A percentile compares a stretch with the other conserved stretches of the same genome.
Evolutionary conservation across 2,113 vertebrate species (phyloP).

Genomic region (Charina bottae): DNA sequence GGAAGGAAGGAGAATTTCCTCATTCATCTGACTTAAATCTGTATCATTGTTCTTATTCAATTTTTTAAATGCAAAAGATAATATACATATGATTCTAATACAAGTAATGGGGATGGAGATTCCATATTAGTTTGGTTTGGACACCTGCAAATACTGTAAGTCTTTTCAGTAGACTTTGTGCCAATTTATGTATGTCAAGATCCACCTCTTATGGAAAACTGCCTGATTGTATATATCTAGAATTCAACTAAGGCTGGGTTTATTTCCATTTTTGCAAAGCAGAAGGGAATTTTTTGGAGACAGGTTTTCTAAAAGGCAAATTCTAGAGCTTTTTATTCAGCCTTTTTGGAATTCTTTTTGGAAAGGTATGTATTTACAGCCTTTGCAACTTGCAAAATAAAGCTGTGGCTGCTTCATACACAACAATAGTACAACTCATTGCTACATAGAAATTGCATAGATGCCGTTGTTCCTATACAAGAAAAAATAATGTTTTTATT

Average conservation of each 20-base stretch:
- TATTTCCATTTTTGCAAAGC: slow-evolving; percentile 38
- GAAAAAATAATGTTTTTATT: not conserved
- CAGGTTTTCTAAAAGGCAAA: slow-evolving; percentile 26
- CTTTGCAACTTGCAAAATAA: not conserved
- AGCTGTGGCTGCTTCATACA: accelerated
- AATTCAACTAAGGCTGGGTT: slow-evolving; percentile 43
- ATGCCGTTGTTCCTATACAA: accelerated
- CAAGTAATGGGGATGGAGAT: not conserved
- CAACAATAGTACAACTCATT: not conserved
- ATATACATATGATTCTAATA: accelerated
- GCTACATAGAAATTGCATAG: not conserved
- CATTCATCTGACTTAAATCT: not conserved
- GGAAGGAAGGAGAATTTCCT: not conserved
- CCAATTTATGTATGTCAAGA: slow-evolving; percentile 59
- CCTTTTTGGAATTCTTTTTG: slow-evolving; percentile 41
- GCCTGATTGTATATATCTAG: not conserved
- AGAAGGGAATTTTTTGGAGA: slow-evolving; percentile 48
- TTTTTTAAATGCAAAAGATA: not conserved
- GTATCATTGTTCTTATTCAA: slow-evolving; percentile 3
- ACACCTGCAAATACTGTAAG: slow-evolving; percentile 57
- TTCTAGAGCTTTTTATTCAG: slow-evolving; percentile 33
- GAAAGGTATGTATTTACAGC: not conserved
- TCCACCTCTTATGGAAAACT: not conserved
- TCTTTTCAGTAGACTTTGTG: slow-evolving; percentile 50
- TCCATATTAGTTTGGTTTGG: slow-evolving; percentile 51